These are phyloP conservation scores for Lamprologus sp. DNA, from an alignment of 2,113 vertebrate genomes.

Conservation along the genomic window DNA sequence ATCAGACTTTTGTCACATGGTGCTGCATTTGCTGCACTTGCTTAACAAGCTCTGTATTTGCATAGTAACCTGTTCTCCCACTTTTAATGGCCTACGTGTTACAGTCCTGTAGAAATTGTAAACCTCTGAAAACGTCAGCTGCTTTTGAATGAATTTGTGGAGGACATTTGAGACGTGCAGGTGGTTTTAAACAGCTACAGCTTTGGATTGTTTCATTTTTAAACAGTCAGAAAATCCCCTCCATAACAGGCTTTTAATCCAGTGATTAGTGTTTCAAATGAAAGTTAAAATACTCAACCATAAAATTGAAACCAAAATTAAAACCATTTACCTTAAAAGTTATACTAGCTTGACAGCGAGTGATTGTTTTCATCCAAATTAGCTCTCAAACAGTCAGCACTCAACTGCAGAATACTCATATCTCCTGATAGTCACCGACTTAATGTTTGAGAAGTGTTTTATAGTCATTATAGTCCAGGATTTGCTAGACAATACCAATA, in stretches of 20 bases:
- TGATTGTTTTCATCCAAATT: background rate
- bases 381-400: background rate
- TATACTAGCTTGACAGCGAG: background rate
- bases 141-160: background rate
- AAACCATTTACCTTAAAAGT: background rate
- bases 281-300: background rate
- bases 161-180: background rate
- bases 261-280: background rate
- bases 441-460: background rate
- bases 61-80: slow-evolving; percentile 23
- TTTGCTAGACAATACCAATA: background rate
- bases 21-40: slow-evolving; percentile 23
- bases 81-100: background rate
- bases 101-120: background rate
- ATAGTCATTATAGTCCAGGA: background rate
- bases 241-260: background rate
- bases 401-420: background rate
- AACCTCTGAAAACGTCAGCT: background rate
- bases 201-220: background rate
- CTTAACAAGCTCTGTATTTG: slow-evolving; percentile 27
- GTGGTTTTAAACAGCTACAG: background rate
- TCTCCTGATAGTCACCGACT: background rate
- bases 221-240: background rate
- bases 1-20: slow-evolving; percentile 11
- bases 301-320: slow-evolving; percentile 16